Evolutionary conservation across 2,797 vertebrate genomes (phyloP).

Genomic region (Bradypodion ventrale): DNA sequence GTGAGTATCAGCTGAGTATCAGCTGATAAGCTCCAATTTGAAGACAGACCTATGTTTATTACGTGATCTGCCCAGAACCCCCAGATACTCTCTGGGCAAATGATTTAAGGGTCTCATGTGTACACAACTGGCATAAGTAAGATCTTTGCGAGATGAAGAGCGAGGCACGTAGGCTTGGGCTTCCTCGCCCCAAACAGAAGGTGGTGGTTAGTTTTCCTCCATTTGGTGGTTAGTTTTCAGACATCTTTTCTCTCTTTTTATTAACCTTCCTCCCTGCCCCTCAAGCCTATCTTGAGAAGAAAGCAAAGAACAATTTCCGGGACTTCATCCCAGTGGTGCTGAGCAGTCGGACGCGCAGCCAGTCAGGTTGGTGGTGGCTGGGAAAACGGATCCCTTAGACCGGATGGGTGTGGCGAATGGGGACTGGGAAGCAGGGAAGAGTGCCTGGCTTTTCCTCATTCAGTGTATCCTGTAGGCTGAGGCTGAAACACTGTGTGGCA

Average conservation of each 20-base stretch:
- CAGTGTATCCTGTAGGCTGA: too few relatives aligned
- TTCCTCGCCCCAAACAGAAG: background rate
- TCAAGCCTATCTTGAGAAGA: constrained; percentile 79
- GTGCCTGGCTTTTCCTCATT: too few relatives aligned
- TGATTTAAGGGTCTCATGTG: background rate
- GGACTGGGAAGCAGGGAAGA: background rate
- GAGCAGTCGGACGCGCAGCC: constrained; percentile 81
- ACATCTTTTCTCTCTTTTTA: background rate
- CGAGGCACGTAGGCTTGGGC: rapidly evolving
- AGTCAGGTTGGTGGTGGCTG: constrained; percentile 78
- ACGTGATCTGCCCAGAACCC: background rate
- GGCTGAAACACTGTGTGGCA: background rate
- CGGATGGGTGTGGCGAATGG: background rate
- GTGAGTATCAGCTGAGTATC: too few relatives aligned
- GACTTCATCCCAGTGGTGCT: constrained; percentile 83
- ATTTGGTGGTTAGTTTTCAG: background rate
- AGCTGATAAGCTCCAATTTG: too few relatives aligned
- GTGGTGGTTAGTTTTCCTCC: background rate
- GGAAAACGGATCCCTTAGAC: background rate
- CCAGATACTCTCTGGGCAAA: background rate
- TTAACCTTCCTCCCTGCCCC: background rate
- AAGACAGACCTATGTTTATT: background rate
- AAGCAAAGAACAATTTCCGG: constrained; percentile 82
- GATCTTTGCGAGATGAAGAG: rapidly evolving
- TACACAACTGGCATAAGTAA: rapidly evolving